A percentile compares a stretch with the other conserved stretches of the same genome.
These are phyloP conservation scores for Trachelus stipa DNA, from an alignment of 2,888 invertebrate genomes.

Conservation along the genomic window DNA sequence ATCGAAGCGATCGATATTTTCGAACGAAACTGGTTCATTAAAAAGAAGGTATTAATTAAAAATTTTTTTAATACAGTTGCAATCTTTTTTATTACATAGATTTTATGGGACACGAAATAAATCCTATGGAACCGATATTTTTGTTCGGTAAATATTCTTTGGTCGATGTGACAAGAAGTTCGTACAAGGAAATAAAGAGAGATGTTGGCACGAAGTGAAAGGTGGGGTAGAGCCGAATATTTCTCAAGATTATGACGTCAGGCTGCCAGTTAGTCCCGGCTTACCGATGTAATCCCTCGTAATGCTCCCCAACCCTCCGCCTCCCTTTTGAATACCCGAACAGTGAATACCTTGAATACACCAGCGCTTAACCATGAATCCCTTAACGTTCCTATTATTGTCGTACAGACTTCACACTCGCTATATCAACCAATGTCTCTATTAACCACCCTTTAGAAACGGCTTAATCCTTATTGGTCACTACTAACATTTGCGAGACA, in stretches of 20 bases:
- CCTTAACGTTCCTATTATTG: background rate
- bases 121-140: background rate
- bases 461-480: background rate
- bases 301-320: constrained; percentile 43
- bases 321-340: background rate
- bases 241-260: constrained; percentile 66
- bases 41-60: background rate
- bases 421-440: background rate
- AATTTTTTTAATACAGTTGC: background rate
- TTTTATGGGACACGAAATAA: background rate
- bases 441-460: background rate
- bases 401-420: background rate
- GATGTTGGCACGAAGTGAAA: background rate
- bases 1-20: background rate
- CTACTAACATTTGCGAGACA: background rate
- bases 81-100: background rate
- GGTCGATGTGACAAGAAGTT: background rate
- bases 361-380: background rate
- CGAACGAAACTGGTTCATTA: background rate
- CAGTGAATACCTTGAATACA: background rate
- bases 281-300: constrained; percentile 66
- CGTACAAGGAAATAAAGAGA: background rate
- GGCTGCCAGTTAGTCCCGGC: constrained; percentile 60
- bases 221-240: constrained; percentile 51
- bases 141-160: background rate